A percentile compares a stretch with the other conserved stretches of the same genome.
Conservation (phyloP, 2,888 invertebrate genomes). For the Eupithecia inturbata region DNA sequence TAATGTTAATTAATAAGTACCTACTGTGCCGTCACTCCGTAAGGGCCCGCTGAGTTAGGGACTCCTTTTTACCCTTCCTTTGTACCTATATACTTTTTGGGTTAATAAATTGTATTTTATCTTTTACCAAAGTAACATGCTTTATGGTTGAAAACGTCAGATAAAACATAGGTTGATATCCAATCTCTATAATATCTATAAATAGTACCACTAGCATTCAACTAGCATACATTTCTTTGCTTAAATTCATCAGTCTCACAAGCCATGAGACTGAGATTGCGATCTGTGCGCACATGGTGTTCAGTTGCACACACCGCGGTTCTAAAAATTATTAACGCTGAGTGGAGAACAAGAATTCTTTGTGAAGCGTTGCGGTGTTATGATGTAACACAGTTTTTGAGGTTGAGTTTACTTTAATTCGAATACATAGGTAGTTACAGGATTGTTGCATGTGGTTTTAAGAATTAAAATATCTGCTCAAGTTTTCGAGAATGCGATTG, state of each 20-base stretch:
- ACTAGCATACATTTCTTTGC: not conserved
- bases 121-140: no score
- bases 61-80: no score
- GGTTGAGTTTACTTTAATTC: not conserved
- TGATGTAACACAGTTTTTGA: not conserved
- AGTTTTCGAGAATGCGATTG: no score
- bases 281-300: conserved; percentile 60
- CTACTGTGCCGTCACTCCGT: no score
- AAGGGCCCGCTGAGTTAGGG: no score
- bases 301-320: conserved; percentile 61
- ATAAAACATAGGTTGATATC: not conserved
- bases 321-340: conserved; percentile 55
- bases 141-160: no score
- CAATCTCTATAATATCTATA: not conserved
- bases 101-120: no score
- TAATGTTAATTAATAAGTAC: no score
- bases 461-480: no score
- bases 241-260: not conserved
- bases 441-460: not conserved
- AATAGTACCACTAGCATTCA: not conserved
- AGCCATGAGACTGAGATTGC: conserved; percentile 13
- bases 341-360: conserved; percentile 36
- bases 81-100: no score
- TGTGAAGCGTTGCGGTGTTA: not conserved
- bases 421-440: not conserved